Base-by-base conservation (phyloP, 1,140 invertebrate genomes). In the Coboldia fuscipes region DNA sequence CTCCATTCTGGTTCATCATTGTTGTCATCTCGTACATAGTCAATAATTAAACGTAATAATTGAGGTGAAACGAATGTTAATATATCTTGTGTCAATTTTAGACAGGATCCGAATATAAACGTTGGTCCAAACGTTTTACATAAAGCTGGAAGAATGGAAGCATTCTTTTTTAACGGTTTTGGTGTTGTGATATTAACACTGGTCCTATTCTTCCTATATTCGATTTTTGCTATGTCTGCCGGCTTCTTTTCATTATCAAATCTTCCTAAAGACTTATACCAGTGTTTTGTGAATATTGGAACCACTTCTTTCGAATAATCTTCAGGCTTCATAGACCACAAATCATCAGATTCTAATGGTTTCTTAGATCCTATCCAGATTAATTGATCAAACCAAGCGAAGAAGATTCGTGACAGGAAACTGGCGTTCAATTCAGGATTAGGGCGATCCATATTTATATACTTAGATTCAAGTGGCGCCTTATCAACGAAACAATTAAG, bases 311-410 rank as follows among this genome's bases (percentile, higher is more conserved):
- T 60, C 14, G 85, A 77, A 27, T 70, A 72, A 51, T 97, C 84
- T 42, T 75, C 70, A 3, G 74, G 69, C 45, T 88, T 85, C 47
- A 97, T 67, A 23, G 78, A 72, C 89, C 90, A 97, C 1, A 97
- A 55, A 57, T 97, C 84, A 22, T 65, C 61, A 30, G 69, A 66
- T 41, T 77, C 77, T 19, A 97, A 57, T 10, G 84, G 77, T 39
- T 75, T 72, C 41, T 68, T 71, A 55, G 79, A 94, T 1, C 89
- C 89, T 39, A 68, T 71, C 58, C 80, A 72, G 1, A 81, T 75
- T 42, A 93, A 58, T 1, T 56, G 38, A 54, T 89, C 81, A 54
- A 97, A 93, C 93, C 93, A 98, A 34, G 74, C 70, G 53, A 92
- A 97, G 0, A 80, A 67, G 3, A 97, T 56, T 34, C 72, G 68